phyloP scores from a whole-genome alignment of 1,140 invertebrate genomes.

The Zaprionus inermis region DNA sequence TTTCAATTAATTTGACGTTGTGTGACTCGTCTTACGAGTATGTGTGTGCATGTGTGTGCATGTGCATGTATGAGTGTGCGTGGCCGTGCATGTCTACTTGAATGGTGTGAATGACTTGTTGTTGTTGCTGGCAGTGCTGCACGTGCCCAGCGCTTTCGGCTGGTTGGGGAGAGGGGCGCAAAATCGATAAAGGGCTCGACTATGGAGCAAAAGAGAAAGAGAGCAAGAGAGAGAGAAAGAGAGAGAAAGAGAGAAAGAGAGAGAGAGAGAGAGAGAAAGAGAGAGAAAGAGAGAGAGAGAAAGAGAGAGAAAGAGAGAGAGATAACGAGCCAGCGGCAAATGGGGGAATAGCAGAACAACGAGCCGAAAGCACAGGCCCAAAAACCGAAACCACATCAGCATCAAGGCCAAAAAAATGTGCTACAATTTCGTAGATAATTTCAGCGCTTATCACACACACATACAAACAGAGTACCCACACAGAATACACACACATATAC shows the following conservation, averaged over 20 bases:
- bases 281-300: too few species aligned
- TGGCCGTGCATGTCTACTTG: conserved; percentile 4
- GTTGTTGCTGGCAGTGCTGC: conserved; percentile 42
- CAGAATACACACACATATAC: conserved; percentile 3
- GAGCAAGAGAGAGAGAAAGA: too few species aligned
- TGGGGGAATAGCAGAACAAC: background rate
- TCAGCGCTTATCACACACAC: conserved; percentile 34
- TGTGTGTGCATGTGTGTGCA: background rate
- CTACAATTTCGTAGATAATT: conserved; percentile 16
- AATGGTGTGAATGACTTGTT: conserved; percentile 71
- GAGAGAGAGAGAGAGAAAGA: too few species aligned
- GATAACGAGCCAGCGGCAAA: conserved; percentile 6
- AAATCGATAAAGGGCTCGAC: conserved; percentile 79
- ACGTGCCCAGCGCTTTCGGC: conserved; percentile 54
- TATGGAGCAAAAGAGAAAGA: too few species aligned
- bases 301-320: too few species aligned
- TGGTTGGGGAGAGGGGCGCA: too few species aligned
- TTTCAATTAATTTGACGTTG: conserved; percentile 57
- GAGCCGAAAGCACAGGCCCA: background rate
- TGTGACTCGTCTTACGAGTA: conserved; percentile 36
- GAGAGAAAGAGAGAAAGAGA: too few species aligned
- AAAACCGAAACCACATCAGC: conserved; percentile 16
- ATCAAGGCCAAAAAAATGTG: conserved; percentile 50
- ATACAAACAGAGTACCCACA: background rate
- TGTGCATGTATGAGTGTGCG: conserved; percentile 1